Evolutionary conservation across 1,140 invertebrate genomes (phyloP).

Genomic region (Coenobita brevimanus): DNA sequence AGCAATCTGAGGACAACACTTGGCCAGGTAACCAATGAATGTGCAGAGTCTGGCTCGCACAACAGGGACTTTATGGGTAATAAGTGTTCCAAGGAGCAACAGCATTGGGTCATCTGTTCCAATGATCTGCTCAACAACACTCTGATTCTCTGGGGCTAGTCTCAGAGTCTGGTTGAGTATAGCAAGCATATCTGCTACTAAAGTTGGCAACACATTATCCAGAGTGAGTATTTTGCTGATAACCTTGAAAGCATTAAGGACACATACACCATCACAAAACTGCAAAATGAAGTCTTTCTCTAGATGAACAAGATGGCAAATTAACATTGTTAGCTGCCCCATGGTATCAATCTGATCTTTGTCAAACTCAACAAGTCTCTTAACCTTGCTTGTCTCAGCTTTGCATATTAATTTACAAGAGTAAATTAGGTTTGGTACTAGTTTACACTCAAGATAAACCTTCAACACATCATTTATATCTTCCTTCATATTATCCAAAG

Average conservation of each 20-base stretch:
- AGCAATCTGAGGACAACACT: conserved; percentile 45
- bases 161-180: conserved; percentile 84
- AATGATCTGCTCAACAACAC: conserved; percentile 83
- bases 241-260: conserved; percentile 77
- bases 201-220: conserved; percentile 78
- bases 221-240: conserved; percentile 75
- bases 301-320: conserved; percentile 82
- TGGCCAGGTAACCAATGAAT: conserved; percentile 60
- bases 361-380: conserved; percentile 63
- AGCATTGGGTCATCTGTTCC: conserved; percentile 39
- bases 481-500: conserved; percentile 53
- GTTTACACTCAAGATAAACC: conserved; percentile 72
- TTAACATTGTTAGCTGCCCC: conserved; percentile 80
- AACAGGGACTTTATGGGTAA: conserved; percentile 58
- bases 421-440: conserved; percentile 72
- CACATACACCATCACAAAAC: conserved; percentile 84
- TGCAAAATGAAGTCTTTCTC: conserved; percentile 83
- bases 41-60: conserved; percentile 55
- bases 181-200: conserved; percentile 81
- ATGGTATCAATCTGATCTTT: conserved; percentile 80
- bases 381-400: conserved; percentile 58
- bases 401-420: conserved; percentile 71
- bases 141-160: conserved; percentile 82
- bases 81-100: conserved; percentile 52
- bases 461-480: conserved; percentile 60